Evolutionary conservation across 2,888 invertebrate species (phyloP), one percentile per base, ranked within the genome.

Genomic region (Melieria crassipennis): DNA sequence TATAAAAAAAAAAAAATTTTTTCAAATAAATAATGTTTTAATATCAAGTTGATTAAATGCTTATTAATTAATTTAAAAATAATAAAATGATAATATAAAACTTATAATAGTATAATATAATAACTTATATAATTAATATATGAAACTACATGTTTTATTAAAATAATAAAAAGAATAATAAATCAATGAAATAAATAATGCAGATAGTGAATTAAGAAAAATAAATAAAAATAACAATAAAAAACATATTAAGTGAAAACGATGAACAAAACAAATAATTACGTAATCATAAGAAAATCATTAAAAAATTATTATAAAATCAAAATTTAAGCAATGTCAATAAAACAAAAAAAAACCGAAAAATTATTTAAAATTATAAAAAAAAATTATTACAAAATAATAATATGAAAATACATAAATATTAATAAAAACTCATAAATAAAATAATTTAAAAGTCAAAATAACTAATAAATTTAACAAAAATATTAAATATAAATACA

Each of bases 321-420:
- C 11, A 55, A 55, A n/a, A 7, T n/a, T n/a, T 4, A n/a, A 55
- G 4, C 11, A 55, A n/a, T 7, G 4, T n/a, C 11, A n/a, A 55
- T n/a, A 55, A 55, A n/a, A 9, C 11, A 55, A 55, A n/a, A 4
- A 55, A 55, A 55, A n/a, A 55, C 3, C 3, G 13, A n/a, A 55
- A 55, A 55, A 55, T 55, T n/a, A 55, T n/a, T n/a, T 55, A 55
- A 55, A 55, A 55, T 55, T n/a, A 55, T n/a, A 55, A 5, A 9
- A 55, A 4, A 55, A 5, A 55, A 55, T 4, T n/a, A n/a, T 7
- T 7, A 4, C 3, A n/a, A 9, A 55, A 55, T n/a, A 7, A 55
- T n/a, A 55, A 55, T 55, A 55, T n/a, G 3, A 55, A n/a, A 55
- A 55, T n/a, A 55, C 13, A 55, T n/a, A 55, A 55, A 16, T 16